Conservation (phyloP, 2,113 vertebrate species). For the Poeciliopsis prolifica region DNA sequence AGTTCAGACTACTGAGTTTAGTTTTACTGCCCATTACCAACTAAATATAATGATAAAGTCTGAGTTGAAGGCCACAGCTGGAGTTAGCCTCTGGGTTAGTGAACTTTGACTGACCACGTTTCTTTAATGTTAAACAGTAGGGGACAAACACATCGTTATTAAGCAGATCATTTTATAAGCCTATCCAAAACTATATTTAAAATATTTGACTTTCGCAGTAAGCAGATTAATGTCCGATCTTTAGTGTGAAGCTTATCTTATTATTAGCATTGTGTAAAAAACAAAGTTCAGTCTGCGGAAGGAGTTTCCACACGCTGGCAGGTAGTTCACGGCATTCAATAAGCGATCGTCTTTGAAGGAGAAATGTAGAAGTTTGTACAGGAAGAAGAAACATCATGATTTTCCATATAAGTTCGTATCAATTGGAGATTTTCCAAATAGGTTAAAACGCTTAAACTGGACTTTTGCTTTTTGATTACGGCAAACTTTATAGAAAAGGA, state of each 20-base stretch:
- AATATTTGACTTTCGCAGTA: not conserved
- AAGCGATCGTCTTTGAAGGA: not conserved
- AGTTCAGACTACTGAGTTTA: slow-evolving; percentile 38
- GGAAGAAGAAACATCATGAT: not conserved
- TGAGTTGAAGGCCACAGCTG: slow-evolving; percentile 73
- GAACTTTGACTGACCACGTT: slow-evolving; percentile 52
- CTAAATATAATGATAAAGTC: slow-evolving; percentile 66
- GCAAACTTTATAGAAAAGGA: not conserved
- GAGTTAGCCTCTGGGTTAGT: slow-evolving; percentile 47
- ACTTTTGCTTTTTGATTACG: not conserved
- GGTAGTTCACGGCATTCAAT: not conserved
- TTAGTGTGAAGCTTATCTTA: not conserved
- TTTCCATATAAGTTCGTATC: not conserved
- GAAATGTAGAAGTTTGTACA: not conserved
- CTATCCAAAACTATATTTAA: not conserved
- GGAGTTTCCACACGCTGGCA: not conserved
- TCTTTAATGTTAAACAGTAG: slow-evolving; percentile 8
- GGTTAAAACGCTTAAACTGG: not conserved
- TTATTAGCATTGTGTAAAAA: not conserved
- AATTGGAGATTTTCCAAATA: not conserved
- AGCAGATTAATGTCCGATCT: not conserved
- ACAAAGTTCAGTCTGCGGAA: not conserved
- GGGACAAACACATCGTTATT: not conserved
- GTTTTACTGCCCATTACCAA: slow-evolving; percentile 72
- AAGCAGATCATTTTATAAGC: not conserved